Conservation (phyloP, 2,888 invertebrate species). For the Lathronympha strigana region DNA sequence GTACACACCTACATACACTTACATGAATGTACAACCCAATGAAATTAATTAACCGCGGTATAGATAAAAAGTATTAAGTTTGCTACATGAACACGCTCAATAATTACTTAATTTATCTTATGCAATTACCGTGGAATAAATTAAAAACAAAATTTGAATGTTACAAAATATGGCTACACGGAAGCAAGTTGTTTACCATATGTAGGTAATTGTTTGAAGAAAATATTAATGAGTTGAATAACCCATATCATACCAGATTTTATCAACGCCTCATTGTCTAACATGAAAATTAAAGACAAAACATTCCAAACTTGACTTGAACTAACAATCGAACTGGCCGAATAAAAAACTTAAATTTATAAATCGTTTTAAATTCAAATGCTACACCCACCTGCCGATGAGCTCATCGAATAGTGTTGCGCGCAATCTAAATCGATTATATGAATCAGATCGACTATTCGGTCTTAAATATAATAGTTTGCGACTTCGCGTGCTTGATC, state of each 20-base stretch:
- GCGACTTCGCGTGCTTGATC: conserved; percentile 72
- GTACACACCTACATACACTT: conserved; percentile 20
- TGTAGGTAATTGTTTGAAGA: conserved; percentile 24
- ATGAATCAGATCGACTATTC: conserved; percentile 53
- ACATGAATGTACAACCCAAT: background rate
- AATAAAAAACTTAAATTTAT: conserved; percentile 45
- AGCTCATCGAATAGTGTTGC: conserved; percentile 63
- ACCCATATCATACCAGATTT: conserved; percentile 18
- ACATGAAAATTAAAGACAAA: conserved; percentile 18
- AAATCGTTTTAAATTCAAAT: conserved; percentile 46
- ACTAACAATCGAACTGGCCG: conserved; percentile 42
- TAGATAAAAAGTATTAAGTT: conserved; percentile 9
- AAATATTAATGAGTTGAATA: conserved; percentile 16
- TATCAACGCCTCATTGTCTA: conserved; percentile 27
- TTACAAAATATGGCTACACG: conserved; percentile 26
- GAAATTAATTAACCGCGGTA: conserved; percentile 17
- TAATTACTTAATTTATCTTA: conserved; percentile 13
- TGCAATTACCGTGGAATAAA: conserved; percentile 32
- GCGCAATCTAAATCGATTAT: conserved; percentile 58
- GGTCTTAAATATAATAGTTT: conserved; percentile 55
- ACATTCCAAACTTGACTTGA: conserved; percentile 20
- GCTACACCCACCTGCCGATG: conserved; percentile 53
- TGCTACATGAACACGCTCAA: conserved; percentile 1
- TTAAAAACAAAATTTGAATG: conserved; percentile 22
- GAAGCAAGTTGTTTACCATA: conserved; percentile 22